phyloP scores from a whole-genome alignment of 1,140 invertebrate species.

The Rhynchophorus ferrugineus region DNA sequence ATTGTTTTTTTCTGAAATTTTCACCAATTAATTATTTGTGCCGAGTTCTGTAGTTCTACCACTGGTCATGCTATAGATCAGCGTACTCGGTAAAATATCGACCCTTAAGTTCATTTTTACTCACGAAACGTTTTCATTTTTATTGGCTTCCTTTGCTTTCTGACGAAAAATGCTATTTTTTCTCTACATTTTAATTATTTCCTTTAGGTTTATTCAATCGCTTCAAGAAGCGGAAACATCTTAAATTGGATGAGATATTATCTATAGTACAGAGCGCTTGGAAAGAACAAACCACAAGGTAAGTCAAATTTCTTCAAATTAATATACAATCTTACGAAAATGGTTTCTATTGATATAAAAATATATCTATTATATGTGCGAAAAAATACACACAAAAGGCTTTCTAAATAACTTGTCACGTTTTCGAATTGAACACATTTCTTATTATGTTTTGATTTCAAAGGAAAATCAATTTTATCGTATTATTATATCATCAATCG shows the following conservation, averaged over 20 bases:
- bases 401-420: no score
- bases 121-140: constrained; percentile 16
- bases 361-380: no score
- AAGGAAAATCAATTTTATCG: no score
- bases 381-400: no score
- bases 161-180: not conserved
- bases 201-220: constrained; percentile 9
- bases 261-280: constrained; percentile 12
- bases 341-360: no score
- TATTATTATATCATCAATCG: no score
- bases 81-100: constrained; percentile 18
- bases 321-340: no score
- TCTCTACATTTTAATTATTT: not conserved
- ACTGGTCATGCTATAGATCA: constrained; percentile 15
- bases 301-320: constrained; percentile 6
- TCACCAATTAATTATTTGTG: not conserved
- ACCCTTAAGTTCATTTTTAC: constrained; percentile 17
- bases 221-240: constrained; percentile 11
- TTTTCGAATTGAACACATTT: no score
- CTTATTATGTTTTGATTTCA: no score
- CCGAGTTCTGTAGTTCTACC: constrained; percentile 9
- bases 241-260: constrained; percentile 14
- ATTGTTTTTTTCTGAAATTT: not conserved
- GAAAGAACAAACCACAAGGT: constrained; percentile 6
- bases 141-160: constrained; percentile 3